These are phyloP conservation scores for Loripinus fragilis DNA, from an alignment of 2,888 invertebrate genomes.

Conservation along the genomic window DNA sequence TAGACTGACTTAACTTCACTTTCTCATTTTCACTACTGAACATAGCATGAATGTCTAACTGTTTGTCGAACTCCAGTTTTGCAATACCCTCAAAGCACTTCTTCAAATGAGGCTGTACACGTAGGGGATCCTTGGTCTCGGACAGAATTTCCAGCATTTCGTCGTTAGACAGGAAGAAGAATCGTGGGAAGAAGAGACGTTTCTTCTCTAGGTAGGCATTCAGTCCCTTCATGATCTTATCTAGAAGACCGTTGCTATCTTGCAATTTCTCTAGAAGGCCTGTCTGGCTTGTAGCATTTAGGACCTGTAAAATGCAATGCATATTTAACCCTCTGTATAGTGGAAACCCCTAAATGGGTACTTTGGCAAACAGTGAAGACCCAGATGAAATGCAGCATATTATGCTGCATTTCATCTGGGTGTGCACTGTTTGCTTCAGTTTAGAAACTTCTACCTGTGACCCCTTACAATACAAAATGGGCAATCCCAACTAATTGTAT, in stretches of 20 bases:
- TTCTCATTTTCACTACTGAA: conserved; percentile 92
- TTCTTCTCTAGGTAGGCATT: conserved; percentile 84
- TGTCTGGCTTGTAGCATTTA: conserved; percentile 78
- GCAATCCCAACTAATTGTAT: no score
- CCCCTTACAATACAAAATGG: no score
- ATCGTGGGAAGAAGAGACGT: conserved; percentile 83
- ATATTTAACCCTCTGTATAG: no score
- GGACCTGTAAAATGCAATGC: conserved; percentile 69
- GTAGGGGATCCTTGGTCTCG: conserved; percentile 83
- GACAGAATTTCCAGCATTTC: conserved; percentile 84
- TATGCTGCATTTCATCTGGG: no score
- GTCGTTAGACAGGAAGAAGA: conserved; percentile 84
- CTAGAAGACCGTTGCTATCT: conserved; percentile 82
- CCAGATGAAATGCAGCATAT: no score
- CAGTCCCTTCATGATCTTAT: conserved; percentile 84
- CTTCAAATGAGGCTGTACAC: conserved; percentile 84
- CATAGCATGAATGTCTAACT: conserved; percentile 95
- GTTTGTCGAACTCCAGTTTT: conserved; percentile 92
- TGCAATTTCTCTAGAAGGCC: conserved; percentile 82
- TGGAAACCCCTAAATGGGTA: no score
- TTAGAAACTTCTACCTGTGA: no score
- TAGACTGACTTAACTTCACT: conserved; percentile 88
- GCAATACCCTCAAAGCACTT: conserved; percentile 90
- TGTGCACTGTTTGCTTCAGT: no score
- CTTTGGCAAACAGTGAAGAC: no score